Conservation (phyloP, 2,888 invertebrate species). For the Buathra laborator region DNA sequence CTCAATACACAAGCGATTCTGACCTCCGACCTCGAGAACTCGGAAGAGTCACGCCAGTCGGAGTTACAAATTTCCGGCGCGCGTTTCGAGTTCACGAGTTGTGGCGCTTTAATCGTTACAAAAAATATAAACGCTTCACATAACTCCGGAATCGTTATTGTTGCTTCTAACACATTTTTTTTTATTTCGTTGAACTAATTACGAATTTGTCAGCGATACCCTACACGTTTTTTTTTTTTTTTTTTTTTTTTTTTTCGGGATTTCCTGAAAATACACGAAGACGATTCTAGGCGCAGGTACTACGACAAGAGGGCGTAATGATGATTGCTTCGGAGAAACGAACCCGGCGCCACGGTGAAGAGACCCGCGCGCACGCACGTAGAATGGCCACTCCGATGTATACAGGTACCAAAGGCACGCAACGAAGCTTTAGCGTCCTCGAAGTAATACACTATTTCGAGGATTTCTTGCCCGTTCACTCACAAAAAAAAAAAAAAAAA, state of each 20-base stretch:
- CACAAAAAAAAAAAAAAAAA: slow-evolving; percentile 15
- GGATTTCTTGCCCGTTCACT: slow-evolving; percentile 49
- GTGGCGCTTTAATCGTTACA: neutral
- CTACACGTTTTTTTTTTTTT: neutral
- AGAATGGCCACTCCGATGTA: neutral
- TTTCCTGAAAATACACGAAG: neutral
- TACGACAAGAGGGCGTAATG: slow-evolving; percentile 71
- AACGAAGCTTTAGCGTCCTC: slow-evolving; percentile 30
- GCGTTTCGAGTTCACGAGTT: slow-evolving; percentile 9
- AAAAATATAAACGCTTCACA: neutral
- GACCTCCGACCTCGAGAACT: slow-evolving; percentile 50
- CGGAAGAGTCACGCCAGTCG: slow-evolving; percentile 23
- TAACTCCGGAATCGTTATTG: neutral
- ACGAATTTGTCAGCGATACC: neutral
- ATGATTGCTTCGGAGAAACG: slow-evolving; percentile 77
- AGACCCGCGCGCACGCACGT: slow-evolving; percentile 47
- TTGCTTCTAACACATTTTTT: neutral
- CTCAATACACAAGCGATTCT: slow-evolving; percentile 6
- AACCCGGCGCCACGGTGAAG: slow-evolving; percentile 42
- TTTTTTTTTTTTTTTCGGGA: neutral
- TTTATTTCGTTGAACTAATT: neutral
- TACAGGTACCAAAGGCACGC: slow-evolving; percentile 20
- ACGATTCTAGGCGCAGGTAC: slow-evolving; percentile 38
- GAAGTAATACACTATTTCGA: slow-evolving; percentile 62
- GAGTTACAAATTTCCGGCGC: slow-evolving; percentile 48